Base-by-base conservation (phyloP, 2,113 vertebrate genomes). In the Oreotrochilus melanogaster region DNA sequence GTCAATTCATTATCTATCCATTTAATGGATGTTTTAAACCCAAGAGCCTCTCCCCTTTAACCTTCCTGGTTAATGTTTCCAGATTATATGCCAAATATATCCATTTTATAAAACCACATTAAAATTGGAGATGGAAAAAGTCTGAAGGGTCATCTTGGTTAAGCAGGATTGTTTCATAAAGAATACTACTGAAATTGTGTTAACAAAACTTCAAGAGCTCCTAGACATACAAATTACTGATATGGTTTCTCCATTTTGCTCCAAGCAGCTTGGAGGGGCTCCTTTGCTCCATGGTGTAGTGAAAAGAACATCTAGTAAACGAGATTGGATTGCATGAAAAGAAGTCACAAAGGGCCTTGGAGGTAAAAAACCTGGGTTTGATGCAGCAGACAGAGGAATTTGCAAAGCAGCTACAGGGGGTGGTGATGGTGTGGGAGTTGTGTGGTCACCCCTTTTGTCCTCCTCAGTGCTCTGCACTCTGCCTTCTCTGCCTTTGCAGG, bases 51-150 rank as follows among this genome's bases (percentile, higher is more conserved):
- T 88, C 67, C 67, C 70, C 66, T 30, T 95, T 90, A 92, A 92
- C 85, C 78, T 95, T 30, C 51, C 74, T 86, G 78, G 84, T 76
- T 81, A 91, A 86, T 86, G 87, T 76, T 78, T 93, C 78, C 81
- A 96, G 69, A 88, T 60, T 82, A 88, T 64, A 82, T 45, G 62
- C 61, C 88, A 93, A 89, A 81, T 7, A 1, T 64, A 85, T 47
- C 78, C 42, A 89, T 92, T 95, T 92, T 74, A 78, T 78, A 91
- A 95, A 93, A 75, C 28, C n/a, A 69, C 33, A 84, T 93, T 95
- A 86, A 90, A 91, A 75, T 91, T 72, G 85, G 58, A 82, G 33
- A 84, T 48, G 31, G 24, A 42, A 21, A 89, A 86, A 57, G 8
- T 54, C 87, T 85, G 33, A 25, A 64, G 60, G 65, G 66, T 95